Conservation (phyloP, 2,113 vertebrate genomes). For the Paratilapia polleni region DNA sequence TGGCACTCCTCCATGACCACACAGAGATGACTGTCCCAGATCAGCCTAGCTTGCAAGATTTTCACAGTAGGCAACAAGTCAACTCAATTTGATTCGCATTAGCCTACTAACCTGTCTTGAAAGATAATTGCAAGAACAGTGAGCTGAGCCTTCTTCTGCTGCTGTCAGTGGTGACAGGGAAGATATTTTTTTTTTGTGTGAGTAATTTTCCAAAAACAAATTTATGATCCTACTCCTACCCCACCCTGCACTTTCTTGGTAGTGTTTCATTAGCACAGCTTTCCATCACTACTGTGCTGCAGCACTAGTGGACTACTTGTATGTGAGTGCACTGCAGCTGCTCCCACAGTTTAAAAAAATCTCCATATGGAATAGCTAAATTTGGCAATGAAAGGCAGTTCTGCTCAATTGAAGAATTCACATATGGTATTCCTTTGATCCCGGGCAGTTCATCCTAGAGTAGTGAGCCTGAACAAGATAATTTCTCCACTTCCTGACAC, state of each 20-base stretch:
- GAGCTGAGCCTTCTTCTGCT: background rate
- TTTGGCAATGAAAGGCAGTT: constrained; percentile 24
- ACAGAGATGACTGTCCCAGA: constrained; percentile 17
- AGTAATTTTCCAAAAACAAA: background rate
- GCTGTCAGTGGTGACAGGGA: background rate
- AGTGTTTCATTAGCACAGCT: background rate
- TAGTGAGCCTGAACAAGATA: constrained; percentile 11
- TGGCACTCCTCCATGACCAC: constrained; percentile 48
- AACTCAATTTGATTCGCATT: constrained; percentile 37
- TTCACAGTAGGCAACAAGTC: constrained; percentile 45
- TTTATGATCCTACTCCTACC: background rate
- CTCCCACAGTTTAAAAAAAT: background rate
- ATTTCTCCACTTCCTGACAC: constrained; percentile 12
- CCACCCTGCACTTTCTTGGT: constrained; percentile 7
- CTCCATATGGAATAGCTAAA: constrained; percentile 27
- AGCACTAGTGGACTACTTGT: background rate
- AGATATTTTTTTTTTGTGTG: background rate
- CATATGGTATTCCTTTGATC: constrained; percentile 56
- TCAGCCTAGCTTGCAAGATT: constrained; percentile 36
- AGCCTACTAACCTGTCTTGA: constrained; percentile 23
- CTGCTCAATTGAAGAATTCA: constrained; percentile 28
- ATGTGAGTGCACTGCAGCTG: constrained; percentile 36
- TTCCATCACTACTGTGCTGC: background rate
- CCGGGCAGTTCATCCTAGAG: background rate
- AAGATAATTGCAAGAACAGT: background rate